phyloP scores from a whole-genome alignment of 2,888 invertebrate genomes.

The Cheilosia urbana region DNA sequence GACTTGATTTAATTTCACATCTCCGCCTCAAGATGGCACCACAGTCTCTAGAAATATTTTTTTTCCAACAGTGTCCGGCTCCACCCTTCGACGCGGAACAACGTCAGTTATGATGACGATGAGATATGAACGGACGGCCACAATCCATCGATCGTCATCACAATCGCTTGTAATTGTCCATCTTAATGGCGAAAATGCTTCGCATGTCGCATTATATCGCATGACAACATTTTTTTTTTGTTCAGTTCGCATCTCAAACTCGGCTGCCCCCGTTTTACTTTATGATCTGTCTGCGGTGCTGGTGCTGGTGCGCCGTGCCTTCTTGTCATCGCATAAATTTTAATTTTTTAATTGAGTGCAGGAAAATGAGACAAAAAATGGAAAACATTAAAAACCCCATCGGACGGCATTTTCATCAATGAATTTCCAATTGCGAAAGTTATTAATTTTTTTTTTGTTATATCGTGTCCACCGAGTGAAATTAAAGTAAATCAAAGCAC shows the following conservation, averaged over 20 bases:
- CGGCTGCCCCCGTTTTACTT: slow-evolving; percentile 74
- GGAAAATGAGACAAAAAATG: slow-evolving; percentile 11
- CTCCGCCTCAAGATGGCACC: slow-evolving; percentile 44
- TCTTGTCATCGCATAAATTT: slow-evolving; percentile 74
- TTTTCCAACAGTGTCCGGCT: slow-evolving; percentile 22
- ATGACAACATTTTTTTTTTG: slow-evolving; percentile 9
- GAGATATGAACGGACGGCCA: slow-evolving; percentile 27
- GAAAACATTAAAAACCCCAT: slow-evolving; percentile 52
- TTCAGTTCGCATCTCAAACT: slow-evolving; percentile 46
- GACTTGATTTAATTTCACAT: not conserved
- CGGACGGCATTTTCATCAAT: slow-evolving; percentile 73
- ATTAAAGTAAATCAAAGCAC: slow-evolving; percentile 70
- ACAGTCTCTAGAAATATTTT: slow-evolving; percentile 13
- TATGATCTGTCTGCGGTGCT: slow-evolving; percentile 51
- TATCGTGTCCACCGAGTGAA: slow-evolving; percentile 44
- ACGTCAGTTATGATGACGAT: slow-evolving; percentile 17
- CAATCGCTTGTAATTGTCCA: slow-evolving; percentile 71
- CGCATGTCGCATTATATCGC: slow-evolving; percentile 43
- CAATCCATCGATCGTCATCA: slow-evolving; percentile 58
- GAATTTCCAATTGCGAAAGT: slow-evolving; percentile 76
- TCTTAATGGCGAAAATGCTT: slow-evolving; percentile 66
- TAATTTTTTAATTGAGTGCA: slow-evolving; percentile 71
- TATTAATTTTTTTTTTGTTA: slow-evolving; percentile 56
- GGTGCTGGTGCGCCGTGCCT: slow-evolving; percentile 49
- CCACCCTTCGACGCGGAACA: slow-evolving; percentile 64